Base-by-base conservation (phyloP, 1,140 invertebrate genomes). In the Nasonia giraulti region DNA sequence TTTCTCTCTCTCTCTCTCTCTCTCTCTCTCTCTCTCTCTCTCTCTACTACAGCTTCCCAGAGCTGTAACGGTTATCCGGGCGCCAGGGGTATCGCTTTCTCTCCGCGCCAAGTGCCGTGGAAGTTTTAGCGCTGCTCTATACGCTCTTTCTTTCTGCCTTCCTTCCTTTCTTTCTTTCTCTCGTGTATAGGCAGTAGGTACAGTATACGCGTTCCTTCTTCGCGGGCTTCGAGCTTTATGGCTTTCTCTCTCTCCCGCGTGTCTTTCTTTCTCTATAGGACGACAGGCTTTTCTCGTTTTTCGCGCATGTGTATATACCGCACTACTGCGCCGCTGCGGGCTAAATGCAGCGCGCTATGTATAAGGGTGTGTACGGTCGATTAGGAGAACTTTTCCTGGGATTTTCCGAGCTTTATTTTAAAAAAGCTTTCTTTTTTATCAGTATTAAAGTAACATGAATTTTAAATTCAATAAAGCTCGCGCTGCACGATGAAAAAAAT, bases 141-240 rank as follows among this genome's bases (percentile, higher is more conserved):
- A n/a, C 55, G 55, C 55, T 62, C 17, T 62, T 62, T 62, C 55
- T 55, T 55, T 55, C 17, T 55, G 1, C 14, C 12, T 17, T 20
- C 1, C 47, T n/a, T 31, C 33, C 73, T 47, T 78, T 55, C 33
- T 71, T 69, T 80, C 68, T 20, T 80, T 83, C 23, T 85, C 40
- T 47, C 17, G 14, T 55, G 50, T 55, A 55, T 55, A 55, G 50
- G 50, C 17, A 55, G 17, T 20, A 55, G 17, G 50, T 55, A 20
- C 14, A 20, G 55, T 62, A n/a, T 62, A 62, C 6, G 6, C 55
- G 55, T 55, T 55, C 50, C 20, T 55, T 55, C 50, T 55, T 55
- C 50, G 50, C 14, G 50, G 50, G 50, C 50, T 55, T 20, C 50
- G 17, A 62, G 55, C 55, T 62, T 62, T 62, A 62, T n/a, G 17